These are phyloP conservation scores for Capitella teleta DNA, from an alignment of 1,140 invertebrate genomes.

Conservation along the genomic window DNA sequence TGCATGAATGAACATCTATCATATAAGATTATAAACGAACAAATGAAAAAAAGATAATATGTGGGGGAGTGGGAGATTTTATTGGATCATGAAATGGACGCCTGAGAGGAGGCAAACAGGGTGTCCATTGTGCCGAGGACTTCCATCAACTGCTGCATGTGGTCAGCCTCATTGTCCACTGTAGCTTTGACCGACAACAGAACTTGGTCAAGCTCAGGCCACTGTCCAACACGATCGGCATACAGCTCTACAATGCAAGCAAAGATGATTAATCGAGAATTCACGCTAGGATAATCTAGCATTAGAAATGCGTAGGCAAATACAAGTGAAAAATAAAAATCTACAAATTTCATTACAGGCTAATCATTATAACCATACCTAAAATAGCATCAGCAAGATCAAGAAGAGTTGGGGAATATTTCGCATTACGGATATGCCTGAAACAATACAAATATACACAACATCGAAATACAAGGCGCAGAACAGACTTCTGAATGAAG, in stretches of 20 bases:
- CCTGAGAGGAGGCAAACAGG: conserved; percentile 22
- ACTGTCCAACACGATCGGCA: conserved; percentile 25
- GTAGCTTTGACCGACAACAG: conserved; percentile 51
- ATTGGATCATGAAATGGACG: too few species aligned
- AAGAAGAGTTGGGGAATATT: not conserved
- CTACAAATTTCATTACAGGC: not conserved
- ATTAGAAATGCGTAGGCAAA: not conserved
- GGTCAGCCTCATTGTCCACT: conserved; percentile 51
- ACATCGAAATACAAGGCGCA: not conserved
- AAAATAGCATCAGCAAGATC: not conserved
- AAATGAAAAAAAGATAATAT: too few species aligned
- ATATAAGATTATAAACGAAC: too few species aligned
- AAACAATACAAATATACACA: not conserved
- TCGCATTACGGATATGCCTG: not conserved
- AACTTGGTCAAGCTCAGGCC: conserved; percentile 48
- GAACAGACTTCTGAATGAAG: conserved; percentile 50
- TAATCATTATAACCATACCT: not conserved
- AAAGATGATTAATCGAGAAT: not conserved
- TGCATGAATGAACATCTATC: too few species aligned
- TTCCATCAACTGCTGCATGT: conserved; percentile 38
- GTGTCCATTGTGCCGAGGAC: conserved; percentile 37
- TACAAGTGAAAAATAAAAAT: not conserved
- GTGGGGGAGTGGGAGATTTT: too few species aligned
- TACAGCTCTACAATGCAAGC: conserved; percentile 25
- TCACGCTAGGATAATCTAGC: not conserved